Conservation (phyloP, 2,888 invertebrate species). For the Phragmatobia fuliginosa region DNA sequence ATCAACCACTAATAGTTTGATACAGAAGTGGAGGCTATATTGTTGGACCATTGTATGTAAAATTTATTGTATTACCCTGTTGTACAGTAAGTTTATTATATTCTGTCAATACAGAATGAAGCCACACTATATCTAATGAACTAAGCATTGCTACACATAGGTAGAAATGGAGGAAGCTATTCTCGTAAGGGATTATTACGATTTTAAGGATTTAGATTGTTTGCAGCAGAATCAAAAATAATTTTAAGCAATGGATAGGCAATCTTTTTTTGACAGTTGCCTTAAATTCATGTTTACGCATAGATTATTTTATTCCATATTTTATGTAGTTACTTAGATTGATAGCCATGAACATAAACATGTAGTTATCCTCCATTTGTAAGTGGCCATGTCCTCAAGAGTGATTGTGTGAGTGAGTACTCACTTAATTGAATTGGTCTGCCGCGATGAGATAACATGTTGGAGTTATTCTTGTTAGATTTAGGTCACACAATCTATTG, state of each 20-base stretch:
- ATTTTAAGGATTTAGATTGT: no score
- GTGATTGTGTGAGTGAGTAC: not conserved
- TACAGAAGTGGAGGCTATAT: not conserved
- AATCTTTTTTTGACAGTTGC: no score
- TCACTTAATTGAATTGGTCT: slow-evolving; percentile 1
- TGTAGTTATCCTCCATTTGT: not conserved
- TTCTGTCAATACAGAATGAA: no score
- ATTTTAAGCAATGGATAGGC: no score
- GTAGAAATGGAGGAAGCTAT: not conserved
- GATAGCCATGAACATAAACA: not conserved
- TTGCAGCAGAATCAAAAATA: no score
- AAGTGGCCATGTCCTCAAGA: not conserved
- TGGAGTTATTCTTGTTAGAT: not conserved
- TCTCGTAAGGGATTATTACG: not conserved
- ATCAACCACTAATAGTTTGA: not conserved
- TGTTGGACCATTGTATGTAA: not conserved
- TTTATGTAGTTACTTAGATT: no score
- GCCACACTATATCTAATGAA: not conserved
- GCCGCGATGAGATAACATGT: not conserved
- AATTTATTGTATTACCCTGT: no score
- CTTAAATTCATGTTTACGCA: no score
- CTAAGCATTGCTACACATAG: not conserved
- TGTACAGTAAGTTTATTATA: no score
- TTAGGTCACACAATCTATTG: not conserved
- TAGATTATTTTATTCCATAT: no score